Conservation (phyloP, 2,797 vertebrate species). For the Potorous gilbertii region DNA sequence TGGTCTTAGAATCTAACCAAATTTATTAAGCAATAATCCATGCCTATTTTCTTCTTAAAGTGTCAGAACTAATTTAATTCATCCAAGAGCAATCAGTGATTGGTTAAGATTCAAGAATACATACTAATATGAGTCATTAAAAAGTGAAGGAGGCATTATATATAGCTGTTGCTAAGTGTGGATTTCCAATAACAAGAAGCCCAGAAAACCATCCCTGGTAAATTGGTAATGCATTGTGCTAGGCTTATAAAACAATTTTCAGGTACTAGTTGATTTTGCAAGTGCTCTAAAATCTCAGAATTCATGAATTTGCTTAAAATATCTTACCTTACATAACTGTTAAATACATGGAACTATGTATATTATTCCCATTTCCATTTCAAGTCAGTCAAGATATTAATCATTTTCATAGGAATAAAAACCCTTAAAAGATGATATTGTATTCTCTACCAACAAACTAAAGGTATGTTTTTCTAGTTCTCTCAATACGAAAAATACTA, state of each 20-base stretch:
- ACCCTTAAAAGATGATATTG: background rate
- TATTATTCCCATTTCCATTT: background rate
- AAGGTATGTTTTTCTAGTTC: background rate
- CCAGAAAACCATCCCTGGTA: conserved; percentile 49
- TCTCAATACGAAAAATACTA: background rate
- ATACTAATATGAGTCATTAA: conserved; percentile 47
- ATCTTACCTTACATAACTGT: background rate
- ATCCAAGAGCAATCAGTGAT: conserved; percentile 44
- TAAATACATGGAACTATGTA: background rate
- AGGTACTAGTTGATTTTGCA: conserved; percentile 1
- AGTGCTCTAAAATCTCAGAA: background rate
- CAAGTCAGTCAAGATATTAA: background rate
- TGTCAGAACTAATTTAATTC: conserved; percentile 50
- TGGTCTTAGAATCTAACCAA: conserved; percentile 51
- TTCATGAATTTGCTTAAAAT: background rate
- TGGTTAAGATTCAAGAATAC: conserved; percentile 60
- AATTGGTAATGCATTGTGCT: conserved; percentile 40
- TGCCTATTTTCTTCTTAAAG: conserved; percentile 44
- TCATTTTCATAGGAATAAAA: background rate
- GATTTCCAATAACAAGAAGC: conserved; percentile 25
- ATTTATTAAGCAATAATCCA: conserved; percentile 50
- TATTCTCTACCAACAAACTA: background rate
- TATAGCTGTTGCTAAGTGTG: conserved; percentile 32
- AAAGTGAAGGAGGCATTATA: conserved; percentile 52
- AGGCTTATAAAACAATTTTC: conserved; percentile 59